Percentiles rank a stretch among this genome's conserved stretches.
phyloP scores from a whole-genome alignment of 2,888 invertebrate species.

The Drosophila maculinotata region DNA sequence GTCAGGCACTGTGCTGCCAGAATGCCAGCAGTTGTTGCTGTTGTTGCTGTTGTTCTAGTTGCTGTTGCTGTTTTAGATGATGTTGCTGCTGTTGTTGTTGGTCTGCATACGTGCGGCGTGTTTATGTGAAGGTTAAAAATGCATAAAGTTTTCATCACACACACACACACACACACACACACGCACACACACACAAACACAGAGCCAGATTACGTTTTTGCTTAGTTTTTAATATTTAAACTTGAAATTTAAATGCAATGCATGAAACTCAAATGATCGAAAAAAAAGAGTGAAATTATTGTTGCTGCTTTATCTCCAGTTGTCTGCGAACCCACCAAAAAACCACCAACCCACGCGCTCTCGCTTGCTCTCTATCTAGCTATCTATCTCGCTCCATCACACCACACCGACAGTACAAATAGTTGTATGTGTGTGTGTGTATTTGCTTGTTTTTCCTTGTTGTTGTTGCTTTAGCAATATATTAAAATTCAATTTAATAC shows the following conservation, averaged over 20 bases:
- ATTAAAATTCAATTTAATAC: slow-evolving; percentile 80
- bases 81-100: slow-evolving; percentile 31
- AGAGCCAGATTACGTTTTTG: slow-evolving; percentile 51
- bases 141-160: slow-evolving; percentile 54
- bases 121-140: slow-evolving; percentile 73
- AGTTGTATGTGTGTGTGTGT: slow-evolving; percentile 23
- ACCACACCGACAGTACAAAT: slow-evolving; percentile 25
- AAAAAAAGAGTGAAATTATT: slow-evolving; percentile 47
- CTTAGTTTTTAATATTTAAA: slow-evolving; percentile 74
- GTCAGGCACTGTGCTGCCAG: slow-evolving; percentile 22
- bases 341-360: neutral
- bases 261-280: slow-evolving; percentile 62
- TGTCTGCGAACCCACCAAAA: slow-evolving; percentile 1
- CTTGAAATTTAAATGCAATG: slow-evolving; percentile 71
- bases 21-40: slow-evolving; percentile 11
- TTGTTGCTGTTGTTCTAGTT: slow-evolving; percentile 6
- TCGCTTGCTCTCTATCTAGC: neutral
- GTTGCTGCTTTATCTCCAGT: slow-evolving; percentile 30
- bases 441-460: slow-evolving; percentile 31
- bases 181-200: slow-evolving; percentile 6
- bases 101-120: slow-evolving; percentile 56
- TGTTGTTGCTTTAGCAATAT: slow-evolving; percentile 60
- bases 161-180: slow-evolving; percentile 19
- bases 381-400: neutral
- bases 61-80: slow-evolving; percentile 15